Evolutionary conservation across 1,140 invertebrate species (phyloP), one percentile per base, ranked within the genome.

Genomic region (Acromyrmex heyeri): DNA sequence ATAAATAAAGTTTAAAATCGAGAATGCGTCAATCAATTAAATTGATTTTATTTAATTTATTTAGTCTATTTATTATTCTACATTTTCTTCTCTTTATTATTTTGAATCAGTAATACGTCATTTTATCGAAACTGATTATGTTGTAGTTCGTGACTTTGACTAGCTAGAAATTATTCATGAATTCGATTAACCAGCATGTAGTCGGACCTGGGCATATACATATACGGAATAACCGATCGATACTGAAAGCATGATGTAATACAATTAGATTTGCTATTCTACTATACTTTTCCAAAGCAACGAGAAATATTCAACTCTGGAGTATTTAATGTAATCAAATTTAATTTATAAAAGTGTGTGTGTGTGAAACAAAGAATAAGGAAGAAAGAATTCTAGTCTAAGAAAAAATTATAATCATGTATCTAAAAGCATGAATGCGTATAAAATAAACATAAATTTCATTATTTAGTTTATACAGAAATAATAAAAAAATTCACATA

Each of bases 101-200:
- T 75, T 50, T 75, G 8, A 83, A 73, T 75, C n/a, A 83, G 61
- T 83, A 61, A 73, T 34, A 73, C 8, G 34, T 82, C 67, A 61
- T 34, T 50, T 61, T 48, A 50, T 34, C 34, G 18, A 62, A 83
- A 75, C 59, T 61, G 48, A 73, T 83, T 75, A 48, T 24, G 18
- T 50, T 55, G 55, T 69, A 50, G 59, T 75, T 61, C 8, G 24
- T 61, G 24, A 83, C 69, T 83, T 83, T 75, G 38, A 53, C 38
- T 79, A 79, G n/a, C 18, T 27, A 38, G 48, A 75, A 83, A 83
- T 83, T 83, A 83, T 83, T 83, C 79, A 73, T 82, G 69, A 62
- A 83, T 73, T 83, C 69, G 38, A 83, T 83, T 61, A 83, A 75
- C 69, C 38, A 55, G 30, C 55, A 21, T 48, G 69, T 75, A 83